Evolutionary conservation across 2,797 vertebrate species (phyloP), one percentile per base, ranked within the genome.

Genomic region (Ctenochaetus hawaiiensis): DNA sequence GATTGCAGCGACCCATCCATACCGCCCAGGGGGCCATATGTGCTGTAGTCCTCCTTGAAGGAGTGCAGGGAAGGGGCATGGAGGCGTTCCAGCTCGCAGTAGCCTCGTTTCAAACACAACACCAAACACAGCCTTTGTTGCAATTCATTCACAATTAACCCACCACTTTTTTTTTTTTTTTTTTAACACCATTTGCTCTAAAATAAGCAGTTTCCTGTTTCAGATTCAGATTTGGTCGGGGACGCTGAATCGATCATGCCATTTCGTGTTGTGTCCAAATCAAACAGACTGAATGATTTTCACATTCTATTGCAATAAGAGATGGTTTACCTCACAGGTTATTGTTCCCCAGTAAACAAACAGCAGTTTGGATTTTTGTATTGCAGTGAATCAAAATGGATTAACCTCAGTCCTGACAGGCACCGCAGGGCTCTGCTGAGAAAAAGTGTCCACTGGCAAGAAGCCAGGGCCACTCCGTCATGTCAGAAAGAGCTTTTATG

Each of bases 11-110:
- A 89, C 85, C 88, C 84, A 88, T 91, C 91, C 91, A 89, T 84
- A 82, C 82, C 47, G 91, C 91, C 91, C 88, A 83, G 83, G 91
- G 92, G 93, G 91, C 89, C 92, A 91, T 94, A 92, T 95, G 94
- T 84, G 90, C 85, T 52, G 76, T 34, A 72, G 77, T 90, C 84
- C 90, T 92, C 85, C 88, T 90, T 84, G 78, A 86, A 91, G 84
- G 89, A 92, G 90, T 74, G 89, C 87, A 77, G 52, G 53, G 80
- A 91, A 75, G 83, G 87, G 84, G 78, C 82, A 87, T 84, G 88
- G 86, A 93, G 81, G 69, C 77, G 65, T 22, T 90, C 92, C 91
- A 93, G 85, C 78, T 58, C 44, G 4, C 64, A 49, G 71, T 68
- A 54, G 75, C 85, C 82, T 82, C 6, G 14, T 77, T 83, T 89